phyloP scores from a whole-genome alignment of 1,140 invertebrate genomes.

The Macrobrachium rosenbergii region DNA sequence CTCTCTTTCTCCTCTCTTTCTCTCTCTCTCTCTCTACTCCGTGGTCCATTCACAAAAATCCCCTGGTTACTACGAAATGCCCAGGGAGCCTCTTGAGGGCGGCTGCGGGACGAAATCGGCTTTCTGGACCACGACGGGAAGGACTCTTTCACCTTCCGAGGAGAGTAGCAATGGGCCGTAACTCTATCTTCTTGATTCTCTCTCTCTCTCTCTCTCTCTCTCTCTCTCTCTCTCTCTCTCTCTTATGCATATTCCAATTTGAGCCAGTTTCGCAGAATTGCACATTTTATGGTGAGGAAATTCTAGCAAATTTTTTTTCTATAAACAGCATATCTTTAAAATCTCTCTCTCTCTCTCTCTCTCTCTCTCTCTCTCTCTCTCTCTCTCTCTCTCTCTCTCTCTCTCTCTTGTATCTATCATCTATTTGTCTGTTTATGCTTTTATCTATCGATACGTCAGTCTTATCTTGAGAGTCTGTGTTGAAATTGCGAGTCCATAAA shows the following conservation, averaged over 20 bases:
- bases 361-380: constrained; percentile 17
- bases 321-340: too few relatives aligned
- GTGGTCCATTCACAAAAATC: constrained; percentile 58
- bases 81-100: constrained; percentile 28
- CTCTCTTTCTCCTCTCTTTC: constrained; percentile 5
- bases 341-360: constrained; percentile 26
- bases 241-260: too few relatives aligned
- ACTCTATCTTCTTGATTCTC: constrained; percentile 36
- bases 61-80: constrained; percentile 51
- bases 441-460: not conserved
- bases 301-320: too few relatives aligned
- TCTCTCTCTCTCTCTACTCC: constrained; percentile 23
- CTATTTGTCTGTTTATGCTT: not conserved
- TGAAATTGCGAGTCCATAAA: too few relatives aligned
- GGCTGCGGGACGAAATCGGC: not conserved
- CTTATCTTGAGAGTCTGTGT: too few relatives aligned
- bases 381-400: constrained; percentile 8
- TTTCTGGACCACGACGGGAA: not conserved
- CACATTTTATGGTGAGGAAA: too few relatives aligned
- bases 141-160: not conserved
- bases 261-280: too few relatives aligned
- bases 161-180: constrained; percentile 13
- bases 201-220: not conserved
- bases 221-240: too few relatives aligned
- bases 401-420: not conserved